These are phyloP conservation scores for Seriola quinqueradiata DNA, from an alignment of 2,113 vertebrate genomes.

Conservation along the genomic window DNA sequence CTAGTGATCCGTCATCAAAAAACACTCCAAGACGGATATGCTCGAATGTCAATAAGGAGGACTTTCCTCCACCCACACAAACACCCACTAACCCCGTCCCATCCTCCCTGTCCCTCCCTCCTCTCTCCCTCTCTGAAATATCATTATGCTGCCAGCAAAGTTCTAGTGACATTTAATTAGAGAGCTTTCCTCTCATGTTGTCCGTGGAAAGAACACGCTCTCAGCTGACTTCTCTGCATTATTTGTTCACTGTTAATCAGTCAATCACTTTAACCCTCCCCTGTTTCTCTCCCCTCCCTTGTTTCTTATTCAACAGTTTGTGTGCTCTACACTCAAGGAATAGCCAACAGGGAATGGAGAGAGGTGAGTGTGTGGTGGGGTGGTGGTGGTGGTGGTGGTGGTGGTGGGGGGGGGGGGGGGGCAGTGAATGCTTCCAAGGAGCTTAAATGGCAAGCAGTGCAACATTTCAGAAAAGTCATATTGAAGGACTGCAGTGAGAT, in stretches of 20 bases:
- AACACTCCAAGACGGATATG: slow-evolving; percentile 44
- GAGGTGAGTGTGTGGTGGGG: slow-evolving; percentile 88
- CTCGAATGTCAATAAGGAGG: slow-evolving; percentile 54
- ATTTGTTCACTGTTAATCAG: slow-evolving; percentile 48
- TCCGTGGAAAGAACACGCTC: slow-evolving; percentile 41
- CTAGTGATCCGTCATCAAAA: slow-evolving; percentile 35
- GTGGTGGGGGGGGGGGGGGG: neutral
- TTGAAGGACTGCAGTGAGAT: neutral
- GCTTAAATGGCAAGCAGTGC: slow-evolving; percentile 3
- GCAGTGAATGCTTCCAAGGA: neutral
- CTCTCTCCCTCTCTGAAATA: slow-evolving; percentile 58
- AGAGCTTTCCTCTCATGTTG: slow-evolving; percentile 58
- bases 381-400: neutral
- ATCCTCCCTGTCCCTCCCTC: neutral
- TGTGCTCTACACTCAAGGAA: slow-evolving; percentile 95
- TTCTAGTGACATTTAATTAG: slow-evolving; percentile 78
- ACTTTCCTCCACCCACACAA: slow-evolving; percentile 44
- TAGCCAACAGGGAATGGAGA: slow-evolving; percentile 97
- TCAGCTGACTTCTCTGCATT: slow-evolving; percentile 28
- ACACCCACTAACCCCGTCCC: slow-evolving; percentile 7
- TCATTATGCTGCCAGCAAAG: slow-evolving; percentile 67
- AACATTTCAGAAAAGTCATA: slow-evolving; percentile 4
- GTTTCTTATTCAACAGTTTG: slow-evolving; percentile 77
- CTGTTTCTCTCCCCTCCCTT: slow-evolving; percentile 21
- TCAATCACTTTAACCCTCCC: slow-evolving; percentile 36